Base-by-base conservation (phyloP, 2,888 invertebrate genomes). In the Agrotis puta region DNA sequence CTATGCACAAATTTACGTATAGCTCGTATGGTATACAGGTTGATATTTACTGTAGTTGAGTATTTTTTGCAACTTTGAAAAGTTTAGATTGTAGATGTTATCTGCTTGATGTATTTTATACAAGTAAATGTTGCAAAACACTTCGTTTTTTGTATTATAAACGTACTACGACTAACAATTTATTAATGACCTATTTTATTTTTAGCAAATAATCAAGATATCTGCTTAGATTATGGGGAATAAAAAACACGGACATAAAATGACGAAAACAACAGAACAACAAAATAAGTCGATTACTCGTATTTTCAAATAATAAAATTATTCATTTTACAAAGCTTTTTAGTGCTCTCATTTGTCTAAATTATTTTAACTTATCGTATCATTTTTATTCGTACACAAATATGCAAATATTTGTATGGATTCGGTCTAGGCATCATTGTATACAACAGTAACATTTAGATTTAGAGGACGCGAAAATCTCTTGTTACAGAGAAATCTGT, bases 1-100 rank as follows among this genome's bases (percentile, higher is more conserved):
- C 14, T 33, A 64, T 66, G 78, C 70, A 71, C 59, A 71, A 66
- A 51, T 48, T 80, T 82, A 56, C 51, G 33, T 51, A 66, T 54
- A 11, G 20, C 24, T 63, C 54, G 45, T 16, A 50, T 9, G 33
- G 33, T 33, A 33, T 9, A 48, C 13, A n/a, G 16, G 71, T 71
- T 50, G 48, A 33, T 45, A 27, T 70, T 59, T 61, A 61, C 57
- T 66, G 27, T 33, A 45, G 51, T 53, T 61, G 50, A 24, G 39
- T 24, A 64, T 64, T 13, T 75, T 73, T 53, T 53, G 47, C 24
- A 22, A 48, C 16, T 54, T 59, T 33, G 33, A 33, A 33, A 7
- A 24, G 47, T 33, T 50, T 14, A 2, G 11, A 45, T 9, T 7
- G 13, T 13, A 33, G 18, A 13, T 45, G 47, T 33, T 47, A 14